These are phyloP conservation scores for Cyrtorhinus lividipennis DNA, from an alignment of 1,140 invertebrate species.

Conservation along the genomic window DNA sequence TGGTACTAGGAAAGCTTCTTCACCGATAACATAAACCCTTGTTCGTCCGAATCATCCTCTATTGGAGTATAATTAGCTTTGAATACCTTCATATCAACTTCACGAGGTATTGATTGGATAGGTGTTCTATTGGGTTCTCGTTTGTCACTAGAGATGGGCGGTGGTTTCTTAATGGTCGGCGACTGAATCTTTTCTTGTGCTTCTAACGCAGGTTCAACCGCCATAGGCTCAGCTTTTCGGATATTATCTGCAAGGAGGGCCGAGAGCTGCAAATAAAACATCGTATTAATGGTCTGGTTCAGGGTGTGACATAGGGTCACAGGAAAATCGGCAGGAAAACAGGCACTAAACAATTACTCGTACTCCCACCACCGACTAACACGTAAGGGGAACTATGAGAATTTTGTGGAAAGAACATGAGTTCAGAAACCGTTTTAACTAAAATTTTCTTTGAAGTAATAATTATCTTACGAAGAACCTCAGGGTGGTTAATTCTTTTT, in stretches of 20 bases:
- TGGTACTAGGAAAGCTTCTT: neutral
- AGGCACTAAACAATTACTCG: neutral
- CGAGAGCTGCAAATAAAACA: neutral
- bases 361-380: neutral
- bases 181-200: constrained; percentile 27
- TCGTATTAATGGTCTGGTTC: neutral
- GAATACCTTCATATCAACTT: constrained; percentile 6
- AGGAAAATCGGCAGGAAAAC: neutral
- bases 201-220: constrained; percentile 30
- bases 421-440: too few relatives aligned
- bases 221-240: constrained; percentile 19
- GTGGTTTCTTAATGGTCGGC: neutral
- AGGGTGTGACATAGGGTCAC: neutral
- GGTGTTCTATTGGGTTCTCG: neutral
- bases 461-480: too few relatives aligned
- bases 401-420: too few relatives aligned
- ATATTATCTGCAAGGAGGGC: neutral
- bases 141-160: neutral
- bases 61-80: constrained; percentile 1
- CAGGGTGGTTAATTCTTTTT: too few relatives aligned
- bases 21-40: neutral
- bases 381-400: neutral
- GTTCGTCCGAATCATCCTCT: neutral
- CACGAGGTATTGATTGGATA: neutral
- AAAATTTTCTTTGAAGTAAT: too few relatives aligned